Conservation (phyloP, 2,113 vertebrate species). For the Lethenteron camtschaticum region DNA sequence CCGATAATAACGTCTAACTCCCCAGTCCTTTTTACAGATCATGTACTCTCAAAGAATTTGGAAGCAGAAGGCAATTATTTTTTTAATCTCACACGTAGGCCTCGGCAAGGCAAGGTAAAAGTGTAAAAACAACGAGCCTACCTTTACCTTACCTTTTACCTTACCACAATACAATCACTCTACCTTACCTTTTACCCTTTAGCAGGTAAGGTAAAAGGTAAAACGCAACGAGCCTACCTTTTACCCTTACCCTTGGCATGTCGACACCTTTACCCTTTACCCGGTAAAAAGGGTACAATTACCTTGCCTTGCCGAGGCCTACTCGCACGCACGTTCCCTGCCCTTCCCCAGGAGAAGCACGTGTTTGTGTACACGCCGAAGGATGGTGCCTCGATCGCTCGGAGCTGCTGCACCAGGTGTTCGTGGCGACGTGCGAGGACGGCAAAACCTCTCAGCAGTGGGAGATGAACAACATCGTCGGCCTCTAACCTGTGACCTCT, state of each 20-base stretch:
- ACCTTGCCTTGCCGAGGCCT: background rate
- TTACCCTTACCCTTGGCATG: too few relatives aligned
- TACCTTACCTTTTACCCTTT: too few relatives aligned
- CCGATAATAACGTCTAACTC: background rate
- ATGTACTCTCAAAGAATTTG: background rate
- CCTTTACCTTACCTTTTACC: background rate
- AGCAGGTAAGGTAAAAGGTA: too few relatives aligned
- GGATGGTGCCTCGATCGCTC: conserved; percentile 81
- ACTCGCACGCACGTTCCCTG: conserved; percentile 8
- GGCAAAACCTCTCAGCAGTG: conserved; percentile 67
- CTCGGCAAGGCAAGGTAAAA: background rate
- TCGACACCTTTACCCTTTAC: too few relatives aligned
- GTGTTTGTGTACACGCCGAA: conserved; percentile 50
- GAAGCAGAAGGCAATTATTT: background rate
- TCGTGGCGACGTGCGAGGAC: conserved; percentile 62
- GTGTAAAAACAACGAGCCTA: background rate
- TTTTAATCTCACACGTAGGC: background rate
- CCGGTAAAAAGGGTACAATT: too few relatives aligned
- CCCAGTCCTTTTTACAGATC: background rate
- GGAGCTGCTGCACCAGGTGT: conserved; percentile 72
- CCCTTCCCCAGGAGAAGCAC: conserved; percentile 43
- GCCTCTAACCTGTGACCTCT: conserved; percentile 25
- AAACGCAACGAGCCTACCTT: too few relatives aligned
- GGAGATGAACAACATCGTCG: conserved; percentile 96
- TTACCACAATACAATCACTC: background rate